phyloP scores from a whole-genome alignment of 2,797 vertebrate genomes.

The Chrysocyon brachyurus region DNA sequence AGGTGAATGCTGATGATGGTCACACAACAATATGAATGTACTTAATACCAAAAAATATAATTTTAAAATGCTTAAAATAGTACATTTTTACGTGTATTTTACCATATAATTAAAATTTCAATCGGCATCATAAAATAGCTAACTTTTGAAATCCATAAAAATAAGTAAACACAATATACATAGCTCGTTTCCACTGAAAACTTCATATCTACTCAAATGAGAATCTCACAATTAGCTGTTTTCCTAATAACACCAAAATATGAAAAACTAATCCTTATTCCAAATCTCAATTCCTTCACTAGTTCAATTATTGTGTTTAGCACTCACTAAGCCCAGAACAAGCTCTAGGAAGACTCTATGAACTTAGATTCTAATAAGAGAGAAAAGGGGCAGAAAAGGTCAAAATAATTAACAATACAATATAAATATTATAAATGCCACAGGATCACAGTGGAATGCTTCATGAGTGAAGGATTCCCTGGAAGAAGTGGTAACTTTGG shows the following conservation, averaged over 20 bases:
- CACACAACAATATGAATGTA: neutral
- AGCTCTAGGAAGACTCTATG: neutral
- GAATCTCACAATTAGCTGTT: conserved; percentile 23
- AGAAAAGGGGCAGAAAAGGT: neutral
- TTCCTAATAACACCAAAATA: conserved; percentile 49
- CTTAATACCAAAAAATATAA: neutral
- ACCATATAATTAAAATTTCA: conserved; percentile 18
- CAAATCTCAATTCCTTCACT: conserved; percentile 10
- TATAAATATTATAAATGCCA: neutral
- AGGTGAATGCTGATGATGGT: neutral
- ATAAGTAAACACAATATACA: conserved; percentile 20
- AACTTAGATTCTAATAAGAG: neutral
- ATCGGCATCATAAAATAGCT: neutral
- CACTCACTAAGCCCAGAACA: neutral
- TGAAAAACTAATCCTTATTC: conserved; percentile 24
- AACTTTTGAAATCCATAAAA: conserved; percentile 13
- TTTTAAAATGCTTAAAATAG: neutral
- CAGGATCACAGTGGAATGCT: neutral
- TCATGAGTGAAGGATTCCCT: neutral
- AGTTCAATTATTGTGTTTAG: neutral
- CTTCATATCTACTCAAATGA: neutral
- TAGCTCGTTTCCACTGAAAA: conserved; percentile 40
- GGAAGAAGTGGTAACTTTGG: conserved; percentile 22
- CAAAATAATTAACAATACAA: neutral
- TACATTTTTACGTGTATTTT: neutral